Evolutionary conservation across 2,888 invertebrate species (phyloP).

Genomic region (Oasisia sp.): DNA sequence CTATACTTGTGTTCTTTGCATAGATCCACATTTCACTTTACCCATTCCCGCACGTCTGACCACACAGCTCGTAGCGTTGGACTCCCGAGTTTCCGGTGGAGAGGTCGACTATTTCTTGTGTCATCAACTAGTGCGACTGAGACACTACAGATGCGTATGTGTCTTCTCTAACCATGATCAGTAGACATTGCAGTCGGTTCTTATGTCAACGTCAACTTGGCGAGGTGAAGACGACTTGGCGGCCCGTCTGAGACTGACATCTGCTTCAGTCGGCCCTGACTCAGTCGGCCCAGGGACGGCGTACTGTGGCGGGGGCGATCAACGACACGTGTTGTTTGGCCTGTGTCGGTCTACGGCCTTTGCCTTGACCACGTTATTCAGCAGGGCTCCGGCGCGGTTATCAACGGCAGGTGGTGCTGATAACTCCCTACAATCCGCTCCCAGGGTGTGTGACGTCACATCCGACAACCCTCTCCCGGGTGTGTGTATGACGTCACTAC

Average conservation of each 20-base stretch:
- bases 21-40: background rate
- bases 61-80: background rate
- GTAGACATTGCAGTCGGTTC: background rate
- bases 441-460: background rate
- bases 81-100: background rate
- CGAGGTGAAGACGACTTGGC: background rate
- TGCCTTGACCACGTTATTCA: too few relatives aligned
- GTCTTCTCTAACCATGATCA: background rate
- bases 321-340: background rate
- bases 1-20: background rate
- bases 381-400: too few relatives aligned
- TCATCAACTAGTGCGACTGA: background rate
- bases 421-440: background rate
- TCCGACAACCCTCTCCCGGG: background rate
- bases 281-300: background rate
- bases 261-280: background rate
- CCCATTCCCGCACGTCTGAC: background rate
- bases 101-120: background rate
- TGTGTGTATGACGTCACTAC: background rate
- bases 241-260: background rate
- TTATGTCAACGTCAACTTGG: background rate
- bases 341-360: background rate
- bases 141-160: background rate
- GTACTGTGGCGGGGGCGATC: background rate
- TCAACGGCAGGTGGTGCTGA: too few relatives aligned